phyloP scores from a whole-genome alignment of 2,888 invertebrate species.

The Gymnocheta viridis region DNA sequence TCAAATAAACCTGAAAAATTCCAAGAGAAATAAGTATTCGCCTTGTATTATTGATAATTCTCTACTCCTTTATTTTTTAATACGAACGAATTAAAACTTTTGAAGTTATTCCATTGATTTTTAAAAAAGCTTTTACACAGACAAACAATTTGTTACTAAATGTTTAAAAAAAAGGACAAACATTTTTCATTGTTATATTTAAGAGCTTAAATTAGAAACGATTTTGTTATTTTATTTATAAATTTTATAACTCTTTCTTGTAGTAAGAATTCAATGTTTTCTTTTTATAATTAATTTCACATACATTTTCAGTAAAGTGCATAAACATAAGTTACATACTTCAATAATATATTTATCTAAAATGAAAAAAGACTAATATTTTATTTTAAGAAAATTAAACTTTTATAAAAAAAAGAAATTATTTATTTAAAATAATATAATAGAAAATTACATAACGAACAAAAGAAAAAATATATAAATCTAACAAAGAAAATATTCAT shows the following conservation, averaged over 20 bases:
- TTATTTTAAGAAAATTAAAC: neutral
- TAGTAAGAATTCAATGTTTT: conserved; percentile 17
- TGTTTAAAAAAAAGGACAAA: conserved; percentile 14
- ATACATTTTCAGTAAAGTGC: conserved; percentile 48
- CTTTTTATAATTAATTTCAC: conserved; percentile 38
- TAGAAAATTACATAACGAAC: neutral
- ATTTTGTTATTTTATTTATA: conserved; percentile 16
- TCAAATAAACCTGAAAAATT: too few species aligned
- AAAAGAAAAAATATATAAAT: neutral
- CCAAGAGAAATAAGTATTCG: too few species aligned
- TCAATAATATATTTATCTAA: conserved; percentile 4
- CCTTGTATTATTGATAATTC: too few species aligned
- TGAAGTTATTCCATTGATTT: too few species aligned
- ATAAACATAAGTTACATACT: conserved; percentile 34
- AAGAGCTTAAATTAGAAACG: conserved; percentile 44
- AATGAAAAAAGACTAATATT: neutral
- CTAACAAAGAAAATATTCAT: neutral
- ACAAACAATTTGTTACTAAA: neutral
- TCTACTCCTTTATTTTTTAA: too few species aligned
- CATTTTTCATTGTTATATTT: conserved; percentile 28
- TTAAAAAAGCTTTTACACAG: neutral
- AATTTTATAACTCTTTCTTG: conserved; percentile 15
- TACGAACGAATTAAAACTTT: too few species aligned
- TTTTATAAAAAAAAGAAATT: neutral
- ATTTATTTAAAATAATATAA: neutral